These are phyloP conservation scores for Gymnopithys bicolor DNA, from an alignment of 2,797 vertebrate species.

Conservation along the genomic window DNA sequence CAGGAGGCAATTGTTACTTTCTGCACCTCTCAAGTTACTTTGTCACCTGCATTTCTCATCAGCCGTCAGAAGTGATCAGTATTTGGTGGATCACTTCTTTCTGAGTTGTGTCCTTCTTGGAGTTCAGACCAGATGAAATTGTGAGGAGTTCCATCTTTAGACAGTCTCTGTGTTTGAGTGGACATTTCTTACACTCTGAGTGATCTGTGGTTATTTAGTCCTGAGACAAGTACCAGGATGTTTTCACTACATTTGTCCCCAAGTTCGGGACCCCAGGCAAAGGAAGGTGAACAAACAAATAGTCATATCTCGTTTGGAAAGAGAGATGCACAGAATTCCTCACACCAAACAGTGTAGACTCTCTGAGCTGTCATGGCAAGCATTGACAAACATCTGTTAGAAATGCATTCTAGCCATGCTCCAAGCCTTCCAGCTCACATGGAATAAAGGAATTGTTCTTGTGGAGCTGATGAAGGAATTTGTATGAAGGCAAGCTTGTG, in stretches of 20 bases:
- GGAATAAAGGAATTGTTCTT: neutral
- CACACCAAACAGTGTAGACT: neutral
- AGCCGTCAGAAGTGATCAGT: neutral
- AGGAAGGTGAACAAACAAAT: neutral
- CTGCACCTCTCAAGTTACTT: neutral
- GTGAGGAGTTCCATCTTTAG: neutral
- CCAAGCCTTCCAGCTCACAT: neutral
- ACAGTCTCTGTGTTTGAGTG: neutral
- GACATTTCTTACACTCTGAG: neutral
- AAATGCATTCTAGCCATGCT: neutral
- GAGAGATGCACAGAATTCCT: neutral
- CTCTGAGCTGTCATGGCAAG: neutral
- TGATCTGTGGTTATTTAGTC: neutral
- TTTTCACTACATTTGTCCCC: neutral
- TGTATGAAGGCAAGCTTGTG: neutral
- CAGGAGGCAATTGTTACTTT: neutral
- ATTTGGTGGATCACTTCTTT: neutral
- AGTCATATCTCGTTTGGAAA: neutral
- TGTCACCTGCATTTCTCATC: neutral
- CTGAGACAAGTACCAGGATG: neutral
- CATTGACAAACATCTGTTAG: neutral
- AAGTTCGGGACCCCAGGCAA: neutral
- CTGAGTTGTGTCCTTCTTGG: neutral
- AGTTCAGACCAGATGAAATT: neutral
- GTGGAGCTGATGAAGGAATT: neutral